These are phyloP conservation scores for Drosophila sulfurigaster DNA, from an alignment of 1,140 invertebrate genomes.

Conservation along the genomic window DNA sequence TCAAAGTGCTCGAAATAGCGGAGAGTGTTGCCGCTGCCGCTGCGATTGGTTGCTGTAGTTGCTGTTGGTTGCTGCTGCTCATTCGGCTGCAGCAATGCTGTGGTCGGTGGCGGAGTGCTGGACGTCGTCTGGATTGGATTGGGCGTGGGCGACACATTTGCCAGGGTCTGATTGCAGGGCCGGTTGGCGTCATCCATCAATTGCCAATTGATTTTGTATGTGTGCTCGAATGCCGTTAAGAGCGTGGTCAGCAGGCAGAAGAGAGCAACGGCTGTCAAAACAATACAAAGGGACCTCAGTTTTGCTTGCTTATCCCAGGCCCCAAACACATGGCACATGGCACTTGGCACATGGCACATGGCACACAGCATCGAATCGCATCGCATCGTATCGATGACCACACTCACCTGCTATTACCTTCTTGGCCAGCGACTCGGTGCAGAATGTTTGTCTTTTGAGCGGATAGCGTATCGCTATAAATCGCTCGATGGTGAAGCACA, in stretches of 20 bases:
- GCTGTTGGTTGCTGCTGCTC: conserved; percentile 14
- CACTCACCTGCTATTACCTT: conserved; percentile 86
- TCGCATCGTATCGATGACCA: conserved; percentile 20
- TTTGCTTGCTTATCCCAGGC: conserved; percentile 11
- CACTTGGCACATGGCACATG: background rate
- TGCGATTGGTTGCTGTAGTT: background rate
- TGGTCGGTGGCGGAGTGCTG: conserved; percentile 52
- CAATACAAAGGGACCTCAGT: conserved; percentile 33
- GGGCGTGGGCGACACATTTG: conserved; percentile 63
- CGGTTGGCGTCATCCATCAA: conserved; percentile 76
- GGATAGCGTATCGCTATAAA: conserved; percentile 92
- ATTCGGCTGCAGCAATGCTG: conserved; percentile 25
- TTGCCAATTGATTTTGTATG: conserved; percentile 66
- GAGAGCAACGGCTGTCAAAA: conserved; percentile 85
- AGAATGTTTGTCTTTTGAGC: conserved; percentile 90
- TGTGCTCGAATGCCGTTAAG: conserved; percentile 89
- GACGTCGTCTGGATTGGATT: conserved; percentile 11
- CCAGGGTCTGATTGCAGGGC: conserved; percentile 77
- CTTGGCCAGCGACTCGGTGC: conserved; percentile 88
- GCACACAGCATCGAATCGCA: background rate
- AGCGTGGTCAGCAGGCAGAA: conserved; percentile 88
- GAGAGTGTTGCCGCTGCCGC: background rate
- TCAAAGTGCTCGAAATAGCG: conserved; percentile 41
- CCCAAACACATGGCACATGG: background rate
- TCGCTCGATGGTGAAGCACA: conserved; percentile 91